Evolutionary conservation across 2,888 invertebrate genomes (phyloP).

Genomic region (Agrochola litura): DNA sequence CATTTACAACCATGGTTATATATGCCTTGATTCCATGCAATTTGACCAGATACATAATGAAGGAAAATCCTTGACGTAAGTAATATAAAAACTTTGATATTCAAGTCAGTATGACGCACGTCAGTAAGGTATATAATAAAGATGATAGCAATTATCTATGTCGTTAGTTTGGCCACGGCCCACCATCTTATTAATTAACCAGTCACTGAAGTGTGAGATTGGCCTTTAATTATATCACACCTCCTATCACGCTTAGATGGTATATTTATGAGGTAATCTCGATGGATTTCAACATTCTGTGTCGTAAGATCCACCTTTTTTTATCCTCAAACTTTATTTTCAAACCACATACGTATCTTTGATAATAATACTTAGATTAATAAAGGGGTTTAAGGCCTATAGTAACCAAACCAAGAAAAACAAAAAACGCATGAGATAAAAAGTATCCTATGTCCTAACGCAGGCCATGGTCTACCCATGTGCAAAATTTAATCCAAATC

Average conservation of each 20-base stretch:
- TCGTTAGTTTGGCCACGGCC: constrained; percentile 35
- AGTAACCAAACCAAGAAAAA: too few species aligned
- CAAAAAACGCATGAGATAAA: too few species aligned
- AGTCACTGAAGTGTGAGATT: constrained; percentile 37
- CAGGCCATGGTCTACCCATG: too few species aligned
- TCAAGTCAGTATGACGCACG: constrained; percentile 15
- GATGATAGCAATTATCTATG: constrained; percentile 13
- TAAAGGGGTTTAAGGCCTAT: neutral
- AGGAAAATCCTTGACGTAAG: neutral
- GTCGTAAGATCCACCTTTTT: neutral
- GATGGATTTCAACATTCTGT: neutral
- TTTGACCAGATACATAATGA: too few species aligned
- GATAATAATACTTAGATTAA: neutral
- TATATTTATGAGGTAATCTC: neutral
- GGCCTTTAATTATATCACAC: constrained; percentile 36
- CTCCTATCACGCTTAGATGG: neutral
- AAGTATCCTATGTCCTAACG: too few species aligned
- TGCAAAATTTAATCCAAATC: too few species aligned
- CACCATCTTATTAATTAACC: constrained; percentile 26
- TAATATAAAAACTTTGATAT: neutral
- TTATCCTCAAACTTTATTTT: neutral
- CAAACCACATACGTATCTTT: neutral
- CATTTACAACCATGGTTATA: too few species aligned
- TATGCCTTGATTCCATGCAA: too few species aligned
- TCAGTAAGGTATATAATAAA: neutral